Percentiles rank a stretch among this genome's conserved stretches.
These are phyloP conservation scores for Crambe crambe DNA, from an alignment of 37 sponge, comb jelly and placozoan species.

Conservation along the genomic window DNA sequence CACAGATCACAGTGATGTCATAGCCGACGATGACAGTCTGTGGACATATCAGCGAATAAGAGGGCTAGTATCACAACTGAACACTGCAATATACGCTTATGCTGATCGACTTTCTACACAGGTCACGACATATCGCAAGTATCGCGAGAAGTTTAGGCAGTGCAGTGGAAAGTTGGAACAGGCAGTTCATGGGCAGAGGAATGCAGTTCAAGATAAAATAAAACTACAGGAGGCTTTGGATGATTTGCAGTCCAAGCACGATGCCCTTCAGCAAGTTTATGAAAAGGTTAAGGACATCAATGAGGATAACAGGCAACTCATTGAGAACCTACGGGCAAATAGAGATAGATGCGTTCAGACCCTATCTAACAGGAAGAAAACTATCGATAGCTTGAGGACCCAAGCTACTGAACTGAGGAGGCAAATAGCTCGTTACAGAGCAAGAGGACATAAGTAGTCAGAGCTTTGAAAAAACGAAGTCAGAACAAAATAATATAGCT, in stretches of 20 bases:
- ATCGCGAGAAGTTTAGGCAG: not conserved
- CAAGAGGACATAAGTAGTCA: not conserved
- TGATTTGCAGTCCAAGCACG: not conserved
- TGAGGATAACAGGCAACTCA: not conserved
- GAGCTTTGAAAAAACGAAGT: too few species aligned
- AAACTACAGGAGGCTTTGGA: not conserved
- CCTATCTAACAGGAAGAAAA: not conserved
- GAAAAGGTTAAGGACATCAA: not conserved
- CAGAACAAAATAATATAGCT: not conserved
- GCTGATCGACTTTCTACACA: not conserved
- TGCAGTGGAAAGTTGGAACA: not conserved
- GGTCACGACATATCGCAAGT: not conserved
- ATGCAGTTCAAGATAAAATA: not conserved
- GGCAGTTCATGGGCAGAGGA: not conserved
- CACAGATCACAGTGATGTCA: not conserved
- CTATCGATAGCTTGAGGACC: not conserved
- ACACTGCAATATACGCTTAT: not conserved
- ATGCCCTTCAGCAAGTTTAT: not conserved
- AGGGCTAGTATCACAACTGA: not conserved
- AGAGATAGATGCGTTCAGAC: not conserved
- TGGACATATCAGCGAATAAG: not conserved
- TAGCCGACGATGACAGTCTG: too few species aligned
- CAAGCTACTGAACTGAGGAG: not conserved
- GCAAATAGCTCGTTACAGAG: not conserved
- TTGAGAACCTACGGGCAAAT: not conserved